Evolutionary conservation across 2,888 invertebrate species (phyloP), one percentile per base, ranked within the genome.

Genomic region (Marronus borbonicus): DNA sequence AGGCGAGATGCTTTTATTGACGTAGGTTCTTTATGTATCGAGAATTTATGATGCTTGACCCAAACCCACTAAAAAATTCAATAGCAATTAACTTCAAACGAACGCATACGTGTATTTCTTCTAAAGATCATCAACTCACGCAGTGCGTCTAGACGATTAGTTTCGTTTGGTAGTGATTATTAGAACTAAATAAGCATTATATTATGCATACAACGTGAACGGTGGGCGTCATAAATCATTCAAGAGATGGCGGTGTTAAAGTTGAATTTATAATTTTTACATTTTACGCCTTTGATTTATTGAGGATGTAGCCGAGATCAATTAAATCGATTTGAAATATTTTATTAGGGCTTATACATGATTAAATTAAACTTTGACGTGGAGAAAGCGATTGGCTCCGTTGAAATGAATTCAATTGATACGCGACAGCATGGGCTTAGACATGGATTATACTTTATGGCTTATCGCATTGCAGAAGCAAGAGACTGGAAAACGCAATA

Each of bases 41-140:
- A 44, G 44, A 49, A 66, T 66, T 66, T 66, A 66, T 17, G 66
- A 66, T 20, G 17, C 5, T 66, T 44, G 49, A 66, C 49, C 44
- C 49, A 66, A 49, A 66, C 66, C 10, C 44, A 66, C 7, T 66
- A 20, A 66, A 66, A 44, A 66, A 31, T 49, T 24, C 44, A 44
- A 66, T 66, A 14, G 49, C 24, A 49, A 49, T 66, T 66, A 66
- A 66, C 66, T 24, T 66, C 14, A 49, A 20, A 66, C 24, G 24
- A 66, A 49, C 66, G 24, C 31, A 17, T n/a, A 10, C 66, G 24
- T 49, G 12, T 44, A 44, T 66, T 39, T 44, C 55, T 20, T 58
- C 55, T 8, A 44, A 66, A 49, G 44, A 66, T 44, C 66, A 66
- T 66, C 49, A 66, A 31, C 44, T 66, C 44, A 17, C 66, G 20